Conservation (phyloP, 2,888 invertebrate genomes). For the Megastigmus dorsalis region DNA sequence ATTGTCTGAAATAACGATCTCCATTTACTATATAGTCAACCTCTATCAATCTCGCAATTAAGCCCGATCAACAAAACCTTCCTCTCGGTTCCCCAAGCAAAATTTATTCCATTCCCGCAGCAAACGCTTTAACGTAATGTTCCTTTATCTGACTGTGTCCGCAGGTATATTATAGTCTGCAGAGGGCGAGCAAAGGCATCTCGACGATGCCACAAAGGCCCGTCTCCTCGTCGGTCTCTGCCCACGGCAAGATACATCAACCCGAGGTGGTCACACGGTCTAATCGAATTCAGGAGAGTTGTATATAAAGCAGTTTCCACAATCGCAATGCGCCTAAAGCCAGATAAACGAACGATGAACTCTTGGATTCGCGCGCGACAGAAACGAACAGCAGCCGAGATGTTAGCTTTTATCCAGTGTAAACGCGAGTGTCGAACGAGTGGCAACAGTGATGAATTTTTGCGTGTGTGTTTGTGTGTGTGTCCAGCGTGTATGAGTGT, state of each 20-base stretch:
- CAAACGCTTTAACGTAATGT: neutral
- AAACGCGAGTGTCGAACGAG: neutral
- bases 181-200: slow-evolving; percentile 81
- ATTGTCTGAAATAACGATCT: too few species aligned
- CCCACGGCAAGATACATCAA: slow-evolving; percentile 82
- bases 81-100: too few species aligned
- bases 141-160: neutral
- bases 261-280: slow-evolving; percentile 92
- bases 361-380: too few species aligned
- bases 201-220: slow-evolving; percentile 77
- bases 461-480: neutral
- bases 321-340: too few species aligned
- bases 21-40: too few species aligned
- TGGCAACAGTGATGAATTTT: neutral
- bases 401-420: neutral
- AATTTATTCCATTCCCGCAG: too few species aligned
- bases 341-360: too few species aligned
- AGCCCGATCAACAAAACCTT: too few species aligned
- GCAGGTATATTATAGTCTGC: slow-evolving; percentile 88
- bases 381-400: neutral
- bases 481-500: neutral
- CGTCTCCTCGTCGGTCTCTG: slow-evolving; percentile 86
- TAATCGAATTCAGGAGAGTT: slow-evolving; percentile 92
- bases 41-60: too few species aligned
- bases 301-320: slow-evolving; percentile 86